A percentile compares a stretch with the other conserved stretches of the same genome.
These are phyloP conservation scores for Parazoanthus swiftii DNA, from an alignment of 92 coral and sea anemone species.

Conservation along the genomic window DNA sequence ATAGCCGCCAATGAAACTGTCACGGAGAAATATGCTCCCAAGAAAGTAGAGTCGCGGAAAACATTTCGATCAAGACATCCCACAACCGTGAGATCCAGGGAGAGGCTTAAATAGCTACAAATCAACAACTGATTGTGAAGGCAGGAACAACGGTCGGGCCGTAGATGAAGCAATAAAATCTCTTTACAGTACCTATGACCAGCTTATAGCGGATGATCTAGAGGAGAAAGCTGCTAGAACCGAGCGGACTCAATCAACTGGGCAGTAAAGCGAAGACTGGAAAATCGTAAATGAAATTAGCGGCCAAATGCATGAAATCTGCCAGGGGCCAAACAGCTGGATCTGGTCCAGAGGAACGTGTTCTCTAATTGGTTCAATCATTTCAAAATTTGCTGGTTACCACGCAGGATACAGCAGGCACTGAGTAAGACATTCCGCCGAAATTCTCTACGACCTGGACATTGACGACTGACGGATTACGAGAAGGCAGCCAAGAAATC, in stretches of 20 bases:
- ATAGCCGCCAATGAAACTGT: not conserved
- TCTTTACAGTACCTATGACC: not conserved
- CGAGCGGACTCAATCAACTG: not conserved
- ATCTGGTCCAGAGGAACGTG: conserved; percentile 2
- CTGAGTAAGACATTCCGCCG: not conserved
- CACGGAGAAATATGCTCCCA: conserved; percentile 3
- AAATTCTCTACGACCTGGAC: not conserved
- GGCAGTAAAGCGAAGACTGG: not conserved
- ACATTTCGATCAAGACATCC: conserved; percentile 23
- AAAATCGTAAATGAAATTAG: not conserved
- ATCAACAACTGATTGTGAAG: not conserved
- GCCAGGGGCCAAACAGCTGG: not conserved
- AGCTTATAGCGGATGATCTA: no score
- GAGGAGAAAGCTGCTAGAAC: not conserved
- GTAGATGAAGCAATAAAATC: conserved; percentile 9
- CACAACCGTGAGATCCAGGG: not conserved
- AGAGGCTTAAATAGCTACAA: no score
- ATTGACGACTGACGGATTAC: not conserved
- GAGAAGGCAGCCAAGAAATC: not conserved
- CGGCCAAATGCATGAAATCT: not conserved
- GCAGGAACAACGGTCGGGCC: not conserved
- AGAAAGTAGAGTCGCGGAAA: conserved; percentile 6
- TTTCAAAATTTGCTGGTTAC: not conserved
- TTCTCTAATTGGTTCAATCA: not conserved
- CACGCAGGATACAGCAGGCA: not conserved